phyloP scores from a whole-genome alignment of 2,888 invertebrate genomes.

The Dinocampus coccinellae region DNA sequence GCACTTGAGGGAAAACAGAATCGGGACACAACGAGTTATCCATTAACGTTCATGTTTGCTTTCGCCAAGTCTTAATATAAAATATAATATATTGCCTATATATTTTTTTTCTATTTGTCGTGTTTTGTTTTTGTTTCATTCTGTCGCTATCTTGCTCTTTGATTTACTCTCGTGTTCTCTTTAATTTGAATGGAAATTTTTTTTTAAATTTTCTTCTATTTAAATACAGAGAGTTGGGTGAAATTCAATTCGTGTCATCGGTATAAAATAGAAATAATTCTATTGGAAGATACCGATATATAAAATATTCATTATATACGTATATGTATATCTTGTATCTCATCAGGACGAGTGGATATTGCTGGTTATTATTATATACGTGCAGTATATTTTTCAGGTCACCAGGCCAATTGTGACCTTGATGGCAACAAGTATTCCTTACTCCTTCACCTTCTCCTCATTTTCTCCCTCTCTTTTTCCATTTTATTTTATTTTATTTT shows the following conservation, averaged over 20 bases:
- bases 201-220: background rate
- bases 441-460: background rate
- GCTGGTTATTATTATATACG: background rate
- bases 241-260: constrained; percentile 5
- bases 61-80: constrained; percentile 10
- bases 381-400: constrained; percentile 10
- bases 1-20: constrained; percentile 15
- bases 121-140: no score
- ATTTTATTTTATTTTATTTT: no score
- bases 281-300: background rate
- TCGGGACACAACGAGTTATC: constrained; percentile 10
- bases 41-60: constrained; percentile 15
- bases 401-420: constrained; percentile 20
- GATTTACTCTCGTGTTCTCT: background rate
- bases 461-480: background rate
- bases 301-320: background rate
- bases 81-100: background rate
- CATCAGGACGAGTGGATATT: constrained; percentile 9
- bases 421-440: constrained; percentile 4
- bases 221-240: background rate
- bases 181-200: background rate
- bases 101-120: background rate
- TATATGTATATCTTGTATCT: background rate
- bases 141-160: no score
- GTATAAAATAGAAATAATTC: constrained; percentile 9